These are phyloP conservation scores for Pithys albifrons DNA, from an alignment of 2,113 vertebrate species.

Conservation along the genomic window DNA sequence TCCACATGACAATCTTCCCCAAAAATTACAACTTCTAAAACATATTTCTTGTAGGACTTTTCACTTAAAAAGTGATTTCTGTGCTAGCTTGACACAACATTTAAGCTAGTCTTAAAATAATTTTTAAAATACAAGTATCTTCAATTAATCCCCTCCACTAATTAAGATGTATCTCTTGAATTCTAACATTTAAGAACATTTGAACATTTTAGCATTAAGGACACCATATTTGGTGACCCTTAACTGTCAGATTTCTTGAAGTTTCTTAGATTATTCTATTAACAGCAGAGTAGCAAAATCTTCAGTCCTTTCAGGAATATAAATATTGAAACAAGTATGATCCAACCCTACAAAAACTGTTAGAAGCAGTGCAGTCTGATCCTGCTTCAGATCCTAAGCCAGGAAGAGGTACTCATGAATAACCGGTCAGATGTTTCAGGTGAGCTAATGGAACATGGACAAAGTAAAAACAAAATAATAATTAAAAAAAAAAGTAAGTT, in stretches of 20 bases:
- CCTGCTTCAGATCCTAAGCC: background rate
- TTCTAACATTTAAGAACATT: background rate
- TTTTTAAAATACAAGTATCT: background rate
- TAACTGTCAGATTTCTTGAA: background rate
- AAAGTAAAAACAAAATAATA: background rate
- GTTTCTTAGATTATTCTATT: background rate
- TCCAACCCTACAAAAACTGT: background rate
- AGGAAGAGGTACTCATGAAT: background rate
- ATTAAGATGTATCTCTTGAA: background rate
- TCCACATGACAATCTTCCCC: background rate
- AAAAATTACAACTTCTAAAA: background rate
- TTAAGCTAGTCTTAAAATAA: background rate
- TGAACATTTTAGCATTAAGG: background rate
- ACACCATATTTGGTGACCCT: background rate
- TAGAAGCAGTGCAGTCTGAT: background rate
- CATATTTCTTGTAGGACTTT: background rate
- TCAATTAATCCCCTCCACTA: background rate
- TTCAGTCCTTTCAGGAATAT: background rate
- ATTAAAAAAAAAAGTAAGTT: background rate
- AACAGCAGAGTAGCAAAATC: background rate
- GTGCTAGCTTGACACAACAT: background rate
- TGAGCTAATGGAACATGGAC: background rate
- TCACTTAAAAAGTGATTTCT: background rate
- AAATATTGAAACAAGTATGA: background rate
- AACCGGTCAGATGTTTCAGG: background rate